Evolutionary conservation across 2,113 vertebrate species (phyloP).

Genomic region (Pelodiscus sinensis): DNA sequence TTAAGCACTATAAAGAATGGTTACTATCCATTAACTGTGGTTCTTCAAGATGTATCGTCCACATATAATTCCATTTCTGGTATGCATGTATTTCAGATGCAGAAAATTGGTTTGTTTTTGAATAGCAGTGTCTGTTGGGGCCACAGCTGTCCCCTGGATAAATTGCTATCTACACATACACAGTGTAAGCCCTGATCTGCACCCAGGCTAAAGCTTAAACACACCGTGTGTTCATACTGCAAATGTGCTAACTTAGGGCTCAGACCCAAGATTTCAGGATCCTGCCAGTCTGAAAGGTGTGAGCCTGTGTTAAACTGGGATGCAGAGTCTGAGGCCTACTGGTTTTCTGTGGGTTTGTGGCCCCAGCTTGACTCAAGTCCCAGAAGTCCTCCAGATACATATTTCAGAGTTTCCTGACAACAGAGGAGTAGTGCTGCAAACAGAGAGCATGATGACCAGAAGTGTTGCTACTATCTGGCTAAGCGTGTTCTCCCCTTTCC

Average conservation of each 20-base stretch:
- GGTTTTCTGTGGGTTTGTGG: background rate
- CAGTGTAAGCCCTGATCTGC: no score
- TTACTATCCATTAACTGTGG: background rate
- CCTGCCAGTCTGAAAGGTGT: background rate
- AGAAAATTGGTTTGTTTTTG: background rate
- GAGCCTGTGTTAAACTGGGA: background rate
- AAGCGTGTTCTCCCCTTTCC: no score
- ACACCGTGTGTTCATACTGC: background rate
- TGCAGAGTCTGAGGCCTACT: background rate
- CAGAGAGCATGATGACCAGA: no score
- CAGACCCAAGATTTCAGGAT: background rate
- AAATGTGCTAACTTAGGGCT: background rate
- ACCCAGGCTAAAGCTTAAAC: background rate
- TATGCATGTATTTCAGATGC: fast-evolving
- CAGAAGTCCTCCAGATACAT: background rate
- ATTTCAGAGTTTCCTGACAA: background rate
- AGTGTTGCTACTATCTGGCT: no score
- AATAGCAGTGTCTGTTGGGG: background rate
- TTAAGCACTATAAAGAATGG: background rate
- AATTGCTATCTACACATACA: no score
- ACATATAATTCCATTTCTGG: background rate
- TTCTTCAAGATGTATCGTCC: background rate
- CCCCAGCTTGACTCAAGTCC: background rate
- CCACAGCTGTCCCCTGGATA: background rate
- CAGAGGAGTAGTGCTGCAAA: background rate